phyloP scores from a whole-genome alignment of 64 coral and sea anemone genomes.

The Montipora cactus region DNA sequence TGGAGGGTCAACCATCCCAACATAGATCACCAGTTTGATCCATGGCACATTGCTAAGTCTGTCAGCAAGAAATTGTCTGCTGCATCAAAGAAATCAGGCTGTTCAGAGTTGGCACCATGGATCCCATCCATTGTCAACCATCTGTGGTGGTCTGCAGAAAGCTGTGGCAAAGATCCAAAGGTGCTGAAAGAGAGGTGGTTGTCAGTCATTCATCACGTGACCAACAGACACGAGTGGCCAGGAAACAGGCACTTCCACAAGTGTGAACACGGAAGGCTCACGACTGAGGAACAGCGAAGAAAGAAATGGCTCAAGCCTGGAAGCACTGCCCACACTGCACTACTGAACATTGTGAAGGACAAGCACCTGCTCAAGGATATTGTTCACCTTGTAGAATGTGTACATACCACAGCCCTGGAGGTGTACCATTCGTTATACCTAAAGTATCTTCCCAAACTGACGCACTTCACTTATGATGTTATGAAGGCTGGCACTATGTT shows the following conservation, averaged over 20 bases:
- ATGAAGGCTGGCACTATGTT: conserved; percentile 62
- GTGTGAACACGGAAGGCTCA: conserved; percentile 34
- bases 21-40: conserved; percentile 59
- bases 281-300: neutral
- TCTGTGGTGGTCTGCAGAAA: conserved; percentile 59
- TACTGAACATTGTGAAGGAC: conserved; percentile 59
- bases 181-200: conserved; percentile 38
- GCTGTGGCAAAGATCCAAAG: conserved; percentile 18
- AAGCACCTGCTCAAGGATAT: conserved; percentile 7
- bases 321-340: conserved; percentile 41
- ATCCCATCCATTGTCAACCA: conserved; percentile 52
- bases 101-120: conserved; percentile 29
- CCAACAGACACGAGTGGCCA: conserved; percentile 48
- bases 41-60: conserved; percentile 68
- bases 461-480: conserved; percentile 37
- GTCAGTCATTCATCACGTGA: conserved; percentile 53
- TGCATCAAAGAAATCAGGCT: conserved; percentile 45
- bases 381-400: conserved; percentile 1
- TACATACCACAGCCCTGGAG: conserved; percentile 52
- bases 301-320: conserved; percentile 63
- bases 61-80: conserved; percentile 61
- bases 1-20: conserved; percentile 39
- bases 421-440: conserved; percentile 65
- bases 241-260: conserved; percentile 38
- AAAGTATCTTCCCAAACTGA: conserved; percentile 56